Evolutionary conservation across 2,888 invertebrate genomes (phyloP), one percentile per base, ranked within the genome.

Genomic region (Sabellastarte sp.): DNA sequence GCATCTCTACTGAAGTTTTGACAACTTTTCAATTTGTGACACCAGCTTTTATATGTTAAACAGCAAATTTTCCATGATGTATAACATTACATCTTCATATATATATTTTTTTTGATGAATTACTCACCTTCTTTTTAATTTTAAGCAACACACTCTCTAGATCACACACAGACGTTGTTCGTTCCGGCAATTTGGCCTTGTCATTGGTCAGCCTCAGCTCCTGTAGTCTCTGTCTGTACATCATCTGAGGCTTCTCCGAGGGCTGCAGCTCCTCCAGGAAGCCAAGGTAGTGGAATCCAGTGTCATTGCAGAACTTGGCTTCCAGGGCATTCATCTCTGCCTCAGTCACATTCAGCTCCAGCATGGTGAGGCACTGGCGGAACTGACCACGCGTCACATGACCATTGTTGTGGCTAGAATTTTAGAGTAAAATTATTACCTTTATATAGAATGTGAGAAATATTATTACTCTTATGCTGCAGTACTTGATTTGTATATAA

Each of bases 301-400:
- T 69, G 63, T 84, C 83, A 66, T 83, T 79, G 65, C 78, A 77
- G 74, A 78, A 83, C 55, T 76, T 76, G 2, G 82, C 80, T 63
- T 83, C 82, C 3, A 84, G 67, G 10, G 81, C 78, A 28, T 73
- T 71, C 77, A 81, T 78, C 66, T 82, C 82, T 10, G 73, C 74
- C 59, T 78, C 78, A 15, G 74, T 74, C 55, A 76, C 68, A 53
- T 77, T 75, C 20, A 84, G 73, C 53, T 81, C 79, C 31, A 82
- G 64, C 73, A 81, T 81, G 3, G 77, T 80, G 68, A 84, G 72
- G 59, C 78, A 78, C 64, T 83, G 83, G 4, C 80, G 76, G 75
- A 84, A 84, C 73, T 84, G 81, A 2, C 73, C 62, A 20, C 74
- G 69, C 0, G 81, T 83, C 50, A 84, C 77, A 68, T 83, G 81